A percentile compares a stretch with the other conserved stretches of the same genome.
Conservation (phyloP, 1,140 invertebrate species). For the Pteromalus puparum region DNA sequence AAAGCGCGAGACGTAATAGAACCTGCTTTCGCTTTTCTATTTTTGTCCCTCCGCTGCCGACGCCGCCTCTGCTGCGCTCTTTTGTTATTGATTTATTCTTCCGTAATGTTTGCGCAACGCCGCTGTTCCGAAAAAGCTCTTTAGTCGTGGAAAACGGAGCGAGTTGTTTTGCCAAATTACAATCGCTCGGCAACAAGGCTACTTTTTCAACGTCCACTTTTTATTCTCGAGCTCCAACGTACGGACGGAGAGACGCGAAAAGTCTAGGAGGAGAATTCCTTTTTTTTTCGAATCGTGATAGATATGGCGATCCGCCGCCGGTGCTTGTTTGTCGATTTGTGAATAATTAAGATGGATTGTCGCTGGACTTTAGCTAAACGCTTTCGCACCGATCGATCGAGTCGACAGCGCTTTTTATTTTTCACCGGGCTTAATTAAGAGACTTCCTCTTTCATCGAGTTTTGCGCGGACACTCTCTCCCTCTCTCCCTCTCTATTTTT, state of each 20-base stretch:
- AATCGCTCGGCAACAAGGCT: background rate
- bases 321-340: slow-evolving; percentile 8
- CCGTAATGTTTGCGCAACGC: background rate
- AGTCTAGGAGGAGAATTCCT: too few species aligned
- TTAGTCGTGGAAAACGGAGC: background rate
- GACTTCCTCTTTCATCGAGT: background rate
- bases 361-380: background rate
- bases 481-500: background rate
- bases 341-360: slow-evolving; percentile 32
- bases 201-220: background rate
- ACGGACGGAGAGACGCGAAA: too few species aligned
- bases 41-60: background rate
- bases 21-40: slow-evolving; percentile 6
- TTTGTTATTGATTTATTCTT: background rate
- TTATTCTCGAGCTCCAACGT: background rate
- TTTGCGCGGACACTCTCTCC: background rate
- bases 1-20: slow-evolving; percentile 10
- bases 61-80: background rate
- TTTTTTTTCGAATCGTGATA: too few species aligned
- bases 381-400: background rate
- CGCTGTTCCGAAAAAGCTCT: too few species aligned
- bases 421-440: background rate
- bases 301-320: background rate
- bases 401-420: background rate
- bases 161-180: background rate